Base-by-base conservation (phyloP, 2,113 vertebrate species). In the Bubo bubo region DNA sequence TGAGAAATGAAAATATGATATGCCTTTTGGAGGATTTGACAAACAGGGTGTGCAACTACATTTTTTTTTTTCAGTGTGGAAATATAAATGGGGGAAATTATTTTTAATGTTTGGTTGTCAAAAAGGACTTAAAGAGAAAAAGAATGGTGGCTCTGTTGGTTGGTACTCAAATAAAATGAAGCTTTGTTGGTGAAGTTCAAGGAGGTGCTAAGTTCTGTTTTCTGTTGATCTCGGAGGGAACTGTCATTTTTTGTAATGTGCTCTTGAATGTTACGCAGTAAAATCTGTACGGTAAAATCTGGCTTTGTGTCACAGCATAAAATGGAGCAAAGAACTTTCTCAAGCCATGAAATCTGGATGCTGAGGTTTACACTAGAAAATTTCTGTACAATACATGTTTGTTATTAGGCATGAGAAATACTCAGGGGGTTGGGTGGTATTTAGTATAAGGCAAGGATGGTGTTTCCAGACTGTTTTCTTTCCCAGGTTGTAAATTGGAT, bases 71-170 rank as follows among this genome's bases (percentile, higher is more conserved):
- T 39, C 18, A 18, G 79, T 96, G 50, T 88, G 75, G 88, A 90
- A 92, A 21, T 68, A 24, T 41, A 87, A 55, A 53, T 45, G 45
- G 49, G 15, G 21, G n/a, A 90, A 74, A 71, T 90, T n/a, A 66
- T 86, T 79, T 91, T 75, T 91, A 43, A 81, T 71, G 30, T 79
- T 91, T 86, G 35, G 30, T n/a, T 56, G 45, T 81, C 59, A 43
- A 34, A 92, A 93, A 95, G 20, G 37, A 74, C 47, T 68, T 71
- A 60, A 56, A 43, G 79, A 60, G 68, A 80, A 45, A 80, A 77
- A 83, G 58, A 95, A 88, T 67, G 62, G 70, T 70, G 39, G 17
- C 62, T 94, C 56, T 95, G 86, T 93, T 96, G 80, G 72, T 32
- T 84, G 43, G 34, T 59, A 18, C 21, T 87, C 50, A 47, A 37